Evolutionary conservation across 2,797 vertebrate genomes (phyloP), one percentile per base, ranked within the genome.

Genomic region (Sardinella longiceps): DNA sequence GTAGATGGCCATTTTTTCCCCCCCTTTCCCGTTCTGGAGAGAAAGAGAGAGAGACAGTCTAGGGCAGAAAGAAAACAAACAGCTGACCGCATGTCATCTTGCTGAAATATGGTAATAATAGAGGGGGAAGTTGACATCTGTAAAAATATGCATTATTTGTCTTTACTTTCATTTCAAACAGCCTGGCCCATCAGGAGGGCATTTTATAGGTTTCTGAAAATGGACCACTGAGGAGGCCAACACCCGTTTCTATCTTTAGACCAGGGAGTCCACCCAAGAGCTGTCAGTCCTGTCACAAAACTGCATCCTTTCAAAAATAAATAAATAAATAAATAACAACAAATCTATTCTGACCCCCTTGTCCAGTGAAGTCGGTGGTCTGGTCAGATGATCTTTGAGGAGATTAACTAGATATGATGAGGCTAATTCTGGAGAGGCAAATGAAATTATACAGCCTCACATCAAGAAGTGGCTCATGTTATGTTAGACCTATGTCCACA

Each of bases 241-340:
- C 95, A 94, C 94, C 94, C 94, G 87, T 88, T 92, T 93, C 95
- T 95, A 95, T 95, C 92, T 95, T 94, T 95, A 94, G 94, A 94
- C 91, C 88, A 87, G 91, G 91, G 92, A 95, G 93, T 94, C 91
- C 92, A 93, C 93, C 94, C 94, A 94, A 92, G 25, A 91, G 83
- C 91, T 92, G 93, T 94, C 93, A 92, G 91, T 92, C 91, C n/a
- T n/a, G n/a, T n/a, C 86, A 85, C 84, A 70, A 56, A 89, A 90
- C 91, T 92, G 87, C 88, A 88, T 93, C 89, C 83, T 15, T 83
- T n/a, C n/a, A 86, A 84, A 77, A 63, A 88, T 74, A 50, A 14
- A 48, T 11, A 6, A 48, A 51, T 18, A 51, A 51, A 50, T 18
- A 48, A 48, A 48, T 10, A 48, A 48, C 46, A 48, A 91, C 91